Evolutionary conservation across 1,140 invertebrate species (phyloP), one percentile per base, ranked within the genome.

Genomic region (Callitettix versicolor): DNA sequence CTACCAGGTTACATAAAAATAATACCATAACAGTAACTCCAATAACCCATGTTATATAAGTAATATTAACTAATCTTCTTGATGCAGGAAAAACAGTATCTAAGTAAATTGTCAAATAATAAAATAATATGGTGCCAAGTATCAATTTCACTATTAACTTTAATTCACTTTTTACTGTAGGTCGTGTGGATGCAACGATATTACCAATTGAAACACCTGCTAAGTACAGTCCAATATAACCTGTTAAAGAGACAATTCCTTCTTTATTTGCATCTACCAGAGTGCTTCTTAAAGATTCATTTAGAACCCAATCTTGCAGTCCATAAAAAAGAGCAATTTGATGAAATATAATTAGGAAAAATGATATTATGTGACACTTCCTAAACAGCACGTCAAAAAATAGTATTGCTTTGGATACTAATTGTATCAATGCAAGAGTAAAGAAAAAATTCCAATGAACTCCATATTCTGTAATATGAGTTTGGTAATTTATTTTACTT

Each of bases 381-480:
- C 21, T 11, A 30, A 30, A 30, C 26, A 30, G 26, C 9, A 30
- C 26, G 3, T 30, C 26, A 4, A 9, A 30, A 30, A 30, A 30
- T 9, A 30, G 9, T 9, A 30, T 4, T 4, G 26, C 3, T 9
- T 30, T 30, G 26, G 26, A 30, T 18, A 88, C 64, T 1, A 93
- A 65, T 76, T 91, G 93, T 4, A 90, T 83, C 41, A 85, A 71
- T 21, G 87, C 89, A 34, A 98, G 68, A 1, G 91, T 96, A 55
- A 95, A 82, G 66, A 97, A 98, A 67, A 98, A 98, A 69, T 98
- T 98, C 90, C 94, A 95, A 71, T 97, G 93, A 4, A 86, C 75
- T 2, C 95, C 95, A 75, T 98, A 98, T 67, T 98, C 95, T 5
- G 82, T 79, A 0, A 89, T 77, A 69, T 93, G 86, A 64, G 87